phyloP scores from a whole-genome alignment of 2,797 vertebrate species.

The Acipenser oxyrinchus region DNA sequence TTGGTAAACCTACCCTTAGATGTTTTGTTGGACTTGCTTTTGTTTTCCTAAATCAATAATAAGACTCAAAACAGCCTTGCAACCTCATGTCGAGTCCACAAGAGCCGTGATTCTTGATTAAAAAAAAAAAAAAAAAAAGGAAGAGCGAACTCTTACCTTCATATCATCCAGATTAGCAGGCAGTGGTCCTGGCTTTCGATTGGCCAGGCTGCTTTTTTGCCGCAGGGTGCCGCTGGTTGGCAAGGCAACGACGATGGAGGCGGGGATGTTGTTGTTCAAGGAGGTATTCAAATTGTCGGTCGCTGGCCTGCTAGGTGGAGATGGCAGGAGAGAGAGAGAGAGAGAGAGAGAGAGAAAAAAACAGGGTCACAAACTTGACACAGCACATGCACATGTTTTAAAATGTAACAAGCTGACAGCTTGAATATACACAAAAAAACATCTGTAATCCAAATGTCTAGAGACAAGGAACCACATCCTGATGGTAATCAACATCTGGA shows the following conservation, averaged over 20 bases:
- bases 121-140: too few species aligned
- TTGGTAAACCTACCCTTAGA: too few species aligned
- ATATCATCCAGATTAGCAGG: conserved; percentile 85
- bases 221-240: conserved; percentile 43
- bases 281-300: conserved; percentile 69
- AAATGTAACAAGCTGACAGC: conserved; percentile 31
- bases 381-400: conserved; percentile 28
- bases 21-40: too few species aligned
- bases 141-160: conserved; percentile 65
- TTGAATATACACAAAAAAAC: conserved; percentile 29
- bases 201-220: conserved; percentile 41
- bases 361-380: too few species aligned
- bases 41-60: too few species aligned
- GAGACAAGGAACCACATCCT: neutral
- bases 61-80: too few species aligned
- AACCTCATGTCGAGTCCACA: too few species aligned
- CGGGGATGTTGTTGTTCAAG: conserved; percentile 46
- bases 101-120: too few species aligned
- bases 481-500: neutral
- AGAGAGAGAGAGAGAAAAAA: conserved; percentile 29
- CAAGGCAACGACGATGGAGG: conserved; percentile 61
- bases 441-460: conserved; percentile 29
- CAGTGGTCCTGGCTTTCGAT: conserved; percentile 64
- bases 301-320: conserved; percentile 52
- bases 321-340: conserved; percentile 24